Evolutionary conservation across 1,140 invertebrate genomes (phyloP).

Genomic region (Metaphire vulgaris): DNA sequence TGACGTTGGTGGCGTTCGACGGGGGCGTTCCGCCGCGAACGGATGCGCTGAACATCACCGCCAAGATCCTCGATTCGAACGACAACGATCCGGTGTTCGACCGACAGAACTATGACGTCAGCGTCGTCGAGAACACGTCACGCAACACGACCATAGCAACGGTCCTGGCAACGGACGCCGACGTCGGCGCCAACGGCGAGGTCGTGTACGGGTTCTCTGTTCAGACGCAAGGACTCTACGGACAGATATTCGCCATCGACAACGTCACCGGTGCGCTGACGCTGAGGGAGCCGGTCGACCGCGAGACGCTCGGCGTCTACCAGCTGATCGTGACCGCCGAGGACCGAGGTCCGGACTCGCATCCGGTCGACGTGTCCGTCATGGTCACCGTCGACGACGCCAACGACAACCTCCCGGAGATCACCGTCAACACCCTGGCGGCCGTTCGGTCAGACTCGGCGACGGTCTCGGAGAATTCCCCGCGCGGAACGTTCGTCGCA

Average conservation of each 20-base stretch:
- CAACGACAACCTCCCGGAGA: constrained; percentile 5
- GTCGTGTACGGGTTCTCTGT: constrained; percentile 14
- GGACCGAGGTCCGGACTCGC: constrained; percentile 9
- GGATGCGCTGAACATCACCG: not conserved
- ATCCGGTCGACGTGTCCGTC: not conserved
- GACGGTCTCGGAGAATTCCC: constrained; percentile 84
- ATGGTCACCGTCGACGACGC: constrained; percentile 8
- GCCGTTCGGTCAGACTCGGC: constrained; percentile 52
- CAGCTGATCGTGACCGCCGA: constrained; percentile 6
- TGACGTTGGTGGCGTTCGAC: constrained; percentile 1
- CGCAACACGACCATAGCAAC: constrained; percentile 66
- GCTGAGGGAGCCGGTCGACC: constrained; percentile 42
- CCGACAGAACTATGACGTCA: constrained; percentile 1
- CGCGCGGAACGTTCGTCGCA: constrained; percentile 79
- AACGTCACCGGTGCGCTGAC: constrained; percentile 74
- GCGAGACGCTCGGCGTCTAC: constrained; percentile 15
- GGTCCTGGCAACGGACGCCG: constrained; percentile 18
- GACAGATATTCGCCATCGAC: constrained; percentile 27
- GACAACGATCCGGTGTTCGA: constrained; percentile 19
- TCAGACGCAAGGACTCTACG: not conserved
- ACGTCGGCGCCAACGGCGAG: constrained; percentile 21
- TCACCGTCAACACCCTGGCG: constrained; percentile 5
- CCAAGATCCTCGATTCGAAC: constrained; percentile 7
- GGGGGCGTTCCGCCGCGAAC: not conserved
- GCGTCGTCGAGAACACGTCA: constrained; percentile 56